A percentile compares a stretch with the other conserved stretches of the same genome.
Conservation (phyloP, 2,888 invertebrate genomes). For the Yponomeuta sedellus region DNA sequence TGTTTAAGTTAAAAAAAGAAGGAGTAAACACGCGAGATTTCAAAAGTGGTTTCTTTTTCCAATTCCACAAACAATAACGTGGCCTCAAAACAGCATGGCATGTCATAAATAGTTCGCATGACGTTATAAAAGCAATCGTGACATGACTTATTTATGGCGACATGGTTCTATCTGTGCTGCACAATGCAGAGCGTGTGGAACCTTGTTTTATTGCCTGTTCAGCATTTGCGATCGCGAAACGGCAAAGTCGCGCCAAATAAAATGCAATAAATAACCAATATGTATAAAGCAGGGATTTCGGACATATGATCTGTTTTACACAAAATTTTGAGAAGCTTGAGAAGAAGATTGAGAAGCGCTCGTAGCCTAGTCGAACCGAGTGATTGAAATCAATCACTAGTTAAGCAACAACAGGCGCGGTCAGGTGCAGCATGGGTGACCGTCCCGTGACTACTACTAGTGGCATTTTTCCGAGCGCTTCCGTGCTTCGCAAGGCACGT, state of each 20-base stretch:
- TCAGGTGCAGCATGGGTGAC: no score
- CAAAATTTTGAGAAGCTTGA: no score
- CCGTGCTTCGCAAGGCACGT: no score
- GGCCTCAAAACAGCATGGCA: slow-evolving; percentile 25
- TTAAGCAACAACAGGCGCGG: no score
- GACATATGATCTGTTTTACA: no score
- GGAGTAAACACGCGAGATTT: background rate
- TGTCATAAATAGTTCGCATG: slow-evolving; percentile 31
- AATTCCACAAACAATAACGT: slow-evolving; percentile 18
- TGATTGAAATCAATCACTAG: no score
- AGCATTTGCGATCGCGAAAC: slow-evolving; percentile 21
- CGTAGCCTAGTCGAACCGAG: no score
- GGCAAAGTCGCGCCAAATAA: slow-evolving; percentile 37
- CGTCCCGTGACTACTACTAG: no score
- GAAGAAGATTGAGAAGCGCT: no score
- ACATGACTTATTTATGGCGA: slow-evolving; percentile 26
- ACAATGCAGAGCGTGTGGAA: slow-evolving; percentile 24
- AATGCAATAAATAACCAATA: slow-evolving; percentile 41
- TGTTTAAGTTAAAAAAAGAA: no score
- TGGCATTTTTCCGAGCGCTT: no score
- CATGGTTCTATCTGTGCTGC: slow-evolving; percentile 28
- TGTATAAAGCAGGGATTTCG: no score
- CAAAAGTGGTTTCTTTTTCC: background rate
- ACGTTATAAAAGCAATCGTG: slow-evolving; percentile 32
- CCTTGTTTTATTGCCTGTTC: slow-evolving; percentile 26